Evolutionary conservation across 2,797 vertebrate genomes (phyloP), one percentile per base, ranked within the genome.

Genomic region (Periophthalmus magnuspinnatus): DNA sequence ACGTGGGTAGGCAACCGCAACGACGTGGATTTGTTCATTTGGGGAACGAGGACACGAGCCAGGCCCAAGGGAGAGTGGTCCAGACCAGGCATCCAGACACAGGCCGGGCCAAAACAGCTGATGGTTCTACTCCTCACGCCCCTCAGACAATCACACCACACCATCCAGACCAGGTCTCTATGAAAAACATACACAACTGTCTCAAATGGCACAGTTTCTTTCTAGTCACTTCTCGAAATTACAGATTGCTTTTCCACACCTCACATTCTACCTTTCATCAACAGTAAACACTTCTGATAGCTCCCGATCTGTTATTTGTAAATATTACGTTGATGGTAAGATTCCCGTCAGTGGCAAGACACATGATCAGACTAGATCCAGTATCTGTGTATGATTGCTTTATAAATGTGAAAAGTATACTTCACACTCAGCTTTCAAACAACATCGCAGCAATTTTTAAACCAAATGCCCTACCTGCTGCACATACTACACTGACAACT

Each of bases 81-180:
- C 71, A 74, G 80, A 67, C 78, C 78, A 90, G 89, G 89, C 86
- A 93, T 92, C 88, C 91, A 92, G 91, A 92, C 91, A 89, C 86
- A 90, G 86, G 85, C 89, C 88, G 82, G 81, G 83, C 84, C 88
- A 86, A 91, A 81, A 89, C 85, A 90, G 86, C 87, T 86, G 82
- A 84, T 77, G 74, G 81, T 86, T 67, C 3, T 81, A 84, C 84
- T 79, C 81, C 72, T 84, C 77, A 77, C 38, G 13, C 67, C 69
- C 70, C 82, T 76, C 83, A 76, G 48, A 81, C 85, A 75, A 81
- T 81, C 87, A 83, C 84, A 80, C 72, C 72, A 80, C 79, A 81
- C 77, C 41, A 16, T 45, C 41, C 13, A 45, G 11, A 45, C 3
- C 41, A 16, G 41, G 4, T 45, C 38, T 41, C 2, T 41, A 45